Conservation (phyloP, 2,113 vertebrate genomes). For the Psittacula cyanocephala region DNA sequence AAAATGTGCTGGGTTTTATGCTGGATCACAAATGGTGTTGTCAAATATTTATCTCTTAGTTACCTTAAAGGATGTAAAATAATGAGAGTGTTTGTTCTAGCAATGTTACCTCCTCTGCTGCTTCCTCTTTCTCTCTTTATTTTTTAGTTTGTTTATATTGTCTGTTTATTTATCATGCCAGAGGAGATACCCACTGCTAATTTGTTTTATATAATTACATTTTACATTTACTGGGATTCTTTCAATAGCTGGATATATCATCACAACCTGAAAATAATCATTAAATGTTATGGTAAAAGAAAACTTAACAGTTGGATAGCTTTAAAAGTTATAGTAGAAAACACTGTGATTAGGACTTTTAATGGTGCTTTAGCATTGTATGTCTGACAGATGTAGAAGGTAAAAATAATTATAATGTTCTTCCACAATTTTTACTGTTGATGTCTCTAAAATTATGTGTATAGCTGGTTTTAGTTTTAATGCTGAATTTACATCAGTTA, state of each 20-base stretch:
- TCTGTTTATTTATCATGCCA: neutral
- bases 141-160: neutral
- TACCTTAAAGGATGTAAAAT: neutral
- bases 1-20: neutral
- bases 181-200: neutral
- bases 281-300: neutral
- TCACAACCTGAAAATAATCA: neutral
- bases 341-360: neutral
- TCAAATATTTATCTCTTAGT: neutral
- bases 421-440: neutral
- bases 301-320: neutral
- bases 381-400: neutral
- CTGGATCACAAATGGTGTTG: neutral
- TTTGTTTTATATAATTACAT: neutral
- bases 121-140: neutral
- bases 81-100: neutral
- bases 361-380: neutral
- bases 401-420: neutral
- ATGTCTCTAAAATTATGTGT: neutral
- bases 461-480: neutral
- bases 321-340: neutral
- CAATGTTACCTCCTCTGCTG: neutral
- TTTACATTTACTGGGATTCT: neutral
- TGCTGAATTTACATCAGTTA: neutral
- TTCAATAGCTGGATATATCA: neutral